Percentiles rank a stretch among this genome's conserved stretches.
phyloP scores from a whole-genome alignment of 2,113 vertebrate genomes.

The Equus quagga region DNA sequence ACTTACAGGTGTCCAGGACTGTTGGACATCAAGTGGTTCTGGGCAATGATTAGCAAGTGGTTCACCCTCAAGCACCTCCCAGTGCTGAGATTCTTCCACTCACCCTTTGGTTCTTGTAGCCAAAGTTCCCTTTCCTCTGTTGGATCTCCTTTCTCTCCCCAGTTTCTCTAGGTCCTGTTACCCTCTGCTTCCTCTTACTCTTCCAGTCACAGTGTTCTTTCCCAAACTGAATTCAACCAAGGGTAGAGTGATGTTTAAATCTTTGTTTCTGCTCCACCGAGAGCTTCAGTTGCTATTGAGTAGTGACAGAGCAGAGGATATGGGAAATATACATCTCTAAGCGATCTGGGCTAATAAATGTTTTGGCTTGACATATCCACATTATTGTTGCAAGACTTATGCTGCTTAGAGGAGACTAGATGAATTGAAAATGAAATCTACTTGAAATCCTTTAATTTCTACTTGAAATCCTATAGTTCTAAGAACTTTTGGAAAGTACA shows the following conservation, averaged over 20 bases:
- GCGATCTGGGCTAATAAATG: background rate
- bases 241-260: constrained; percentile 1
- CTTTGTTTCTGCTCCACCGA: background rate
- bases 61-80: background rate
- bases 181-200: background rate
- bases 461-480: background rate
- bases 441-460: background rate
- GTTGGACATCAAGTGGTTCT: background rate
- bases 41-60: background rate
- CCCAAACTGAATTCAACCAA: background rate
- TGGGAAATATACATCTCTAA: background rate
- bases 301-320: background rate
- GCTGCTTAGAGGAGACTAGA: background rate
- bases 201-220: background rate
- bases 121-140: background rate
- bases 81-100: background rate
- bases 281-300: background rate
- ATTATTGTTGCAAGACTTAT: background rate
- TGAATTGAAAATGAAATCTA: background rate
- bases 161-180: background rate
- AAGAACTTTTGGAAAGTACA: background rate
- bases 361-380: background rate
- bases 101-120: background rate
- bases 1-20: background rate
- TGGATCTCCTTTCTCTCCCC: background rate